A percentile compares a stretch with the other conserved stretches of the same genome.
Conservation (phyloP, 1,140 invertebrate species). For the Nasonia giraulti region DNA sequence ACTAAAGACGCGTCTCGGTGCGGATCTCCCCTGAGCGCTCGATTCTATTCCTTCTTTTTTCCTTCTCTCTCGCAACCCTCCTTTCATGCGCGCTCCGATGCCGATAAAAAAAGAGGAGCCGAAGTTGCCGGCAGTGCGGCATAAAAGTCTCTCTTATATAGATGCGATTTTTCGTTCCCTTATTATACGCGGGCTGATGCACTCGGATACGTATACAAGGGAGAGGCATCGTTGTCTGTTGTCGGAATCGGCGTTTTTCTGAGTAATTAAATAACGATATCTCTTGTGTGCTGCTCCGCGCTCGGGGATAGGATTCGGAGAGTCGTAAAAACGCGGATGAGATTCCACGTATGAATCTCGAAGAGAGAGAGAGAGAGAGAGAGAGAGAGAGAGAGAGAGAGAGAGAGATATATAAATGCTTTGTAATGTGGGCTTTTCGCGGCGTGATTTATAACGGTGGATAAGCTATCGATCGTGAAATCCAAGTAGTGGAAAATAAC, state of each 20-base stretch:
- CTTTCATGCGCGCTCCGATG: neutral
- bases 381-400: neutral
- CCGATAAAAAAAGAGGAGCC: constrained; percentile 10
- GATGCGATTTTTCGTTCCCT: neutral
- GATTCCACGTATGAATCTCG: neutral
- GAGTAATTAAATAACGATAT: constrained; percentile 1
- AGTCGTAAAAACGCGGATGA: neutral
- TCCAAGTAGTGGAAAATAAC: neutral
- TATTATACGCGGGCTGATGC: neutral
- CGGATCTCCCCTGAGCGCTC: neutral
- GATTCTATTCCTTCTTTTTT: neutral
- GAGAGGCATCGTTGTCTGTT: neutral
- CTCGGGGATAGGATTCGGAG: neutral
- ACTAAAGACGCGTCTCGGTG: neutral
- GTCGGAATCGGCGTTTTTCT: neutral
- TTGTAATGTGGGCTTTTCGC: neutral
- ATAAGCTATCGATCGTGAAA: no score
- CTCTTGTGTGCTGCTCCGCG: neutral
- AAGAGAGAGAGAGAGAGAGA: neutral
- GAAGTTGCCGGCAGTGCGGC: neutral
- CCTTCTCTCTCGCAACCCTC: neutral
- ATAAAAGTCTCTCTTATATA: constrained; percentile 22
- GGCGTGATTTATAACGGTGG: neutral
- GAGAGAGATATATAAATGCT: neutral
- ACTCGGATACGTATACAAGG: neutral